Evolutionary conservation across 2,113 vertebrate species (phyloP).

Genomic region (Vidua macroura): DNA sequence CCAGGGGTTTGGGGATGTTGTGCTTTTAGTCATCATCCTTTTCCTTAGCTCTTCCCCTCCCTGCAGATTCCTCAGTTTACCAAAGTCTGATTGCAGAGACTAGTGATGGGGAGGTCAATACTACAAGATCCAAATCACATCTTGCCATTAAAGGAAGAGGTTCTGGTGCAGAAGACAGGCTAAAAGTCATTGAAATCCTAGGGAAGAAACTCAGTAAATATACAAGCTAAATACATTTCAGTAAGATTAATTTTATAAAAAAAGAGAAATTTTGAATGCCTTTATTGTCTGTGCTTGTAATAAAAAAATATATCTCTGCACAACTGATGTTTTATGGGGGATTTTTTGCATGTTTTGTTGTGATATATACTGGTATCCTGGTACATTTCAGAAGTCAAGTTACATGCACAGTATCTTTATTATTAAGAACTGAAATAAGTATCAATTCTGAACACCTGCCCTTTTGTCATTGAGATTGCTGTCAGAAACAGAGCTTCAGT

Average conservation of each 20-base stretch:
- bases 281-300: not conserved
- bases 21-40: not conserved
- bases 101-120: not conserved
- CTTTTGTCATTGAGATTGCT: constrained; percentile 16
- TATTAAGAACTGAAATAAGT: not conserved
- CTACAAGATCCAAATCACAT: not conserved
- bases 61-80: not conserved
- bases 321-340: not conserved
- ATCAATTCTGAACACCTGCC: not conserved
- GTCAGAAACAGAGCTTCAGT: constrained; percentile 50
- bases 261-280: not conserved
- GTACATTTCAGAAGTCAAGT: constrained; percentile 34
- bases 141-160: not conserved
- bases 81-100: not conserved
- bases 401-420: constrained; percentile 25
- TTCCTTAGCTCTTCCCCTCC: not conserved
- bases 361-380: not conserved
- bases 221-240: not conserved
- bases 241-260: not conserved
- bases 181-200: not conserved
- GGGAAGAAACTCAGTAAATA: not conserved
- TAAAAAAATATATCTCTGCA: not conserved
- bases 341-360: not conserved
- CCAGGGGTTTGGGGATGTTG: not conserved
- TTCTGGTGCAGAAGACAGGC: not conserved